These are phyloP conservation scores for Phyllostomus hastatus DNA, from an alignment of 2,113 vertebrate genomes.

Conservation along the genomic window DNA sequence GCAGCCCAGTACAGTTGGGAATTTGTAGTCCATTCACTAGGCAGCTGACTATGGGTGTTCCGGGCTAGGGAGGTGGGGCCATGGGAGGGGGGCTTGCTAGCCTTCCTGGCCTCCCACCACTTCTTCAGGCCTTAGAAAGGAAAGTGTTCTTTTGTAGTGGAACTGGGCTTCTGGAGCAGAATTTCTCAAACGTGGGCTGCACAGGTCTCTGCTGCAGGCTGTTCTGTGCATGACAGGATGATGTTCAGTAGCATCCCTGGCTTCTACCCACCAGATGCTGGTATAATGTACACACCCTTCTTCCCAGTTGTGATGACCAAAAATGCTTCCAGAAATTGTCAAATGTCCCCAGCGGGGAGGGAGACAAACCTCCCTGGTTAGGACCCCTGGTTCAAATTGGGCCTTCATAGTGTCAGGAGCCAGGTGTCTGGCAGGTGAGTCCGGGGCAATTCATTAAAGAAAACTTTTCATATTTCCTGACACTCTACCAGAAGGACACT, in stretches of 20 bases:
- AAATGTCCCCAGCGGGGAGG: background rate
- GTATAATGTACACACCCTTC: background rate
- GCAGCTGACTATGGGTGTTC: background rate
- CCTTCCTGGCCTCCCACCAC: too few relatives aligned
- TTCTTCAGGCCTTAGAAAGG: background rate
- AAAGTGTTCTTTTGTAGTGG: background rate
- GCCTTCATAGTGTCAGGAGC: background rate
- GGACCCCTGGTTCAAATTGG: background rate
- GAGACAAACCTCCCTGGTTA: background rate
- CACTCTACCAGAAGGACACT: background rate
- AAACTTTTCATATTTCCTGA: background rate
- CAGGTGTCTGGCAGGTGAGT: background rate
- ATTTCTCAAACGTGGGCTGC: background rate
- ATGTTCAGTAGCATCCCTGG: background rate
- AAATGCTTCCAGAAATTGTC: background rate
- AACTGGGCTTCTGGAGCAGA: background rate
- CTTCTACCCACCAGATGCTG: background rate
- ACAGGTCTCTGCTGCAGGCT: background rate
- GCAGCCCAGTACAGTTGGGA: background rate
- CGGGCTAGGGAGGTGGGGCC: background rate
- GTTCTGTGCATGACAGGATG: fast-evolving
- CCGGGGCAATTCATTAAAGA: background rate
- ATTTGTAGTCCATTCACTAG: too few relatives aligned
- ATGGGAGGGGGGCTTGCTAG: background rate
- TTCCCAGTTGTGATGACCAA: background rate